Percentiles rank a stretch among this genome's conserved stretches.
These are phyloP conservation scores for Leptinotarsa juncta DNA, from an alignment of 2,888 invertebrate species.

Conservation along the genomic window DNA sequence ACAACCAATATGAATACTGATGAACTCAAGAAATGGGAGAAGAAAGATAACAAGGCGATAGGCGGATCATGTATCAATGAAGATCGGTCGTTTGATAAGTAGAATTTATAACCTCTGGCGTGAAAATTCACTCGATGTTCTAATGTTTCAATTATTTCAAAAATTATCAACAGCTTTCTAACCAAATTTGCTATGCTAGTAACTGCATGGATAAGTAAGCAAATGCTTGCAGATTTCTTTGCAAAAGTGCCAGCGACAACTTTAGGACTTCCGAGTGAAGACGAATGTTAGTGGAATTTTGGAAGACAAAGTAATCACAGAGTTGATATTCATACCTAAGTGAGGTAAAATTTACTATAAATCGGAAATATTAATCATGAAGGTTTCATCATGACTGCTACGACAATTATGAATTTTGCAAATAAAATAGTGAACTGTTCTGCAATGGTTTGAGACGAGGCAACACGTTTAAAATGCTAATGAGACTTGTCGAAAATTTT, in stretches of 20 bases:
- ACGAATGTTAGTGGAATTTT: no score
- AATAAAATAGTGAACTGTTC: no score
- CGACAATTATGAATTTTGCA: not conserved
- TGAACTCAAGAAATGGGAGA: not conserved
- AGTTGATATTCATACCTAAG: not conserved
- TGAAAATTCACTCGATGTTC: not conserved
- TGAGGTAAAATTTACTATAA: not conserved
- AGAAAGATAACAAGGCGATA: not conserved
- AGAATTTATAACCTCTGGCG: no score
- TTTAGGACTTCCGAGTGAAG: no score
- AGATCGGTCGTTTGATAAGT: not conserved
- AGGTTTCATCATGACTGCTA: not conserved
- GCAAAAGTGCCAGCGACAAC: no score
- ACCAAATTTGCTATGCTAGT: no score
- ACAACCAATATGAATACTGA: not conserved
- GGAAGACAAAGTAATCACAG: no score
- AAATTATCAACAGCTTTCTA: not conserved
- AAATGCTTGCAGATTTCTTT: no score
- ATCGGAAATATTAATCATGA: not conserved
- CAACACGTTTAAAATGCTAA: not conserved
- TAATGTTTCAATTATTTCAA: not conserved
- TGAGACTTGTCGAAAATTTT: no score
- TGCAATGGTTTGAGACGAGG: not conserved
- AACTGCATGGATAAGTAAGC: no score
- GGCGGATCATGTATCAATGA: not conserved